Base-by-base conservation (phyloP, 2,888 invertebrate genomes). In the Hirtodrosophila confusa region DNA sequence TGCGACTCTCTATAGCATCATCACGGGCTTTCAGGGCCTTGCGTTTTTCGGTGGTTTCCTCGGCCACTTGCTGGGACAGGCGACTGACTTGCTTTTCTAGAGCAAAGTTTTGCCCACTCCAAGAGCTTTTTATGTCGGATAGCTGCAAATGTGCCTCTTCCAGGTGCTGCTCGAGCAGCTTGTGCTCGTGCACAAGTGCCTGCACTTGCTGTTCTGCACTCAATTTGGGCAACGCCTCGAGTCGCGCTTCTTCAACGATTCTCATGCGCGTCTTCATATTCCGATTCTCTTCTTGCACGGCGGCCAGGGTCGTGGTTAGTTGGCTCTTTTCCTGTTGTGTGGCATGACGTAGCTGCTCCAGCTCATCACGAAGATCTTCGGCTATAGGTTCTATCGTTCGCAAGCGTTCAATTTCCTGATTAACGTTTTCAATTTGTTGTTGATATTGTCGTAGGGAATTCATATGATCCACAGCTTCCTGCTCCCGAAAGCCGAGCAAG, bases 21-120 rank as follows among this genome's bases (percentile, higher is more conserved):
- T 94, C 95, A 77, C 94, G 94, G 70, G 95, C 94, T 48, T 93
- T 93, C 45, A 96, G 94, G 0, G 95, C 95, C 76, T 95, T 93
- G 79, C 96, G 93, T 74, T 96, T 93, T 89, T 97, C 97, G 4
- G 95, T 93, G 24, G 96, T 96, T 90, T 97, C 96, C 86, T 96
- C 97, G 37, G 95, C 97, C 33, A 96, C 96, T 91, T 96, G 97
- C 62, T 96, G 93, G 78, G 96, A 96, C 64, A 97, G 91, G 66
- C 97, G 94, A 80, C 95, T 96, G 69, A 96, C 95, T 94, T 98
- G 97, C n/a, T 96, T 96, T 90, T 98, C 97, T 39, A 97, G 92
- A 0, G 96, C 95, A 11, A 96, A 94, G 80, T 97, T 97, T 91
- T 97, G 97, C 10, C 96, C 96, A 86, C 97, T 97, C 97, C 97